These are phyloP conservation scores for Tachina lurida DNA, from an alignment of 2,888 invertebrate species.

Conservation along the genomic window DNA sequence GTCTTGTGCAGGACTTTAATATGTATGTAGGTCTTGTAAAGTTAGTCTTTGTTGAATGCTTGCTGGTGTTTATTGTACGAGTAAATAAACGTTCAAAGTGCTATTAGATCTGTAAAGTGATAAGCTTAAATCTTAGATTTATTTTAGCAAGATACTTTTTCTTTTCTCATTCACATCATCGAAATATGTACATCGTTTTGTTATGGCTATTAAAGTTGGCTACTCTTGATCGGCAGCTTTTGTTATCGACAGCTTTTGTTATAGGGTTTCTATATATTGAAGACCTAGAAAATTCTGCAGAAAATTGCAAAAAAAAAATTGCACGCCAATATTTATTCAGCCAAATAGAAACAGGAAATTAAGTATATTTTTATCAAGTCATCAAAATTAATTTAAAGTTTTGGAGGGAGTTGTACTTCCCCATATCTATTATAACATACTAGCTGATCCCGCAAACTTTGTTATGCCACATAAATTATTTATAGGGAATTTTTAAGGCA, in stretches of 20 bases:
- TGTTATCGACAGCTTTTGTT: background rate
- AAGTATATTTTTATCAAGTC: too few species aligned
- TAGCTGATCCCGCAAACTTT: too few species aligned
- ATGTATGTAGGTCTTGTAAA: too few species aligned
- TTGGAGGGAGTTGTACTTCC: too few species aligned
- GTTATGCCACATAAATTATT: too few species aligned
- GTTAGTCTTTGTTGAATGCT: conserved; percentile 18
- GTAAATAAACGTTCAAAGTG: conserved; percentile 65
- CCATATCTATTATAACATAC: too few species aligned
- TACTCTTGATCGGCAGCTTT: conserved; percentile 17
- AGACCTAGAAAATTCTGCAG: background rate
- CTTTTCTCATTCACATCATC: conserved; percentile 44
- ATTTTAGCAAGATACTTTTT: conserved; percentile 36
- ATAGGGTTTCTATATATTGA: conserved; percentile 18
- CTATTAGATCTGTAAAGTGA: conserved; percentile 63
- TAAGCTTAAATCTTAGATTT: conserved; percentile 63
- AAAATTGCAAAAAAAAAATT: background rate
- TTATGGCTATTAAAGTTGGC: conserved; percentile 46
- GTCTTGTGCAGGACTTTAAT: too few species aligned
- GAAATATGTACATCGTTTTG: conserved; percentile 34
- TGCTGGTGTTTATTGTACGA: conserved; percentile 55
- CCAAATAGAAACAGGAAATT: too few species aligned
- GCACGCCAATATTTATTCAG: too few species aligned
- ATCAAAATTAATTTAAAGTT: too few species aligned
- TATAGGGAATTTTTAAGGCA: too few species aligned